Base-by-base conservation (phyloP, 2,888 invertebrate genomes). In the Hololepta plana region DNA sequence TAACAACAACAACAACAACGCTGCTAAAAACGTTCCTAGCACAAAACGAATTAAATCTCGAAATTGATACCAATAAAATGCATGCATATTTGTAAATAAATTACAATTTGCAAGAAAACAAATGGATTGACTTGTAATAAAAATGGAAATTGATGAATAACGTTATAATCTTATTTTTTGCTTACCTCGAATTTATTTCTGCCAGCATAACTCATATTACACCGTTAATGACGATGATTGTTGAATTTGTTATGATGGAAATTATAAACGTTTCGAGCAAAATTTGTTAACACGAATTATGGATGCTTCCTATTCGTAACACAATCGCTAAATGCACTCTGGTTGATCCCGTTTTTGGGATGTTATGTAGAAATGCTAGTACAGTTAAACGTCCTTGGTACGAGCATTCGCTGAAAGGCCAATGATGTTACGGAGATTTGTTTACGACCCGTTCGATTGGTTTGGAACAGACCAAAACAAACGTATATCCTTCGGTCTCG, bases 121-220 rank as follows among this genome's bases (percentile, higher is more conserved):
- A n/a, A n/a, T n/a, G n/a, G n/a, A n/a, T n/a, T n/a, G n/a, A n/a
- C n/a, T n/a, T n/a, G n/a, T n/a, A 14, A 24, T 17, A 11, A 14
- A 22, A 13, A 25, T 17, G 5, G 12, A 22, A 24, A 23, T 12
- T 24, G 22, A 5, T 7, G 19, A 12, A 9, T 14, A 10, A 16
- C 14, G 8, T 11, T 12, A 17, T 21, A 17, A 20, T 27, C 14
- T 12, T 11, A 6, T 12, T 8, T 6, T 24, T 19, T 23, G 29
- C 62, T 53, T 49, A 68, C 69, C 62, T 69, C 68, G 50, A 67
- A 66, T 57, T 66, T 67, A 54, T 63, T 67, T 58, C 67, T 62
- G 44, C 63, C 65, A 49, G 66, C 66, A 59, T 64, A 64, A 53
- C 60, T 61, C 68, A 68, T 69, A 45, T 45, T 44, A 63, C 55